Base-by-base conservation (phyloP, 2,113 vertebrate species). In the Bufo bufo region DNA sequence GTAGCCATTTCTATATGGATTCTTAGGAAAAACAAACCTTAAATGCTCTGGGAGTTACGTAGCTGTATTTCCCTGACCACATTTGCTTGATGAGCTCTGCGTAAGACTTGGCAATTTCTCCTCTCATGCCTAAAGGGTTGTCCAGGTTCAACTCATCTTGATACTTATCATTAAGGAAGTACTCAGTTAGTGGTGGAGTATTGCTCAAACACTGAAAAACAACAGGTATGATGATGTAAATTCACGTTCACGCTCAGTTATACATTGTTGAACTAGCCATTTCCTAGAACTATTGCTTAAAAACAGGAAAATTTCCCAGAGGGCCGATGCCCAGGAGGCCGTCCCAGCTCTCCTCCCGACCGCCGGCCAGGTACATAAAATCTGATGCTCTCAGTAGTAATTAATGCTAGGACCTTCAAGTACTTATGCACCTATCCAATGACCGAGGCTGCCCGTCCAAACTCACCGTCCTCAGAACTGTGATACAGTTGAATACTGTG, bases 71-170 rank as follows among this genome's bases (percentile, higher is more conserved):
- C 89, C 97, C 97, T 65, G 96, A 97, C 98, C 98, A 99, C 94
- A 99, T 96, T 87, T 99, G 98, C 91, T 99, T 99, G 92, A 96
- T 97, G 50, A 99, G 94, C 89, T 99, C 98, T 0, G 98, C 97
- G 0, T 99, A 99, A 87, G 96, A 96, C 91, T 96, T 97, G 90
- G 98, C 98, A 86, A 99, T 99, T 96, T 99, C 98, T 63, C 98
- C 98, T 93, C 98, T 94, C 98, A 99, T 99, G 90, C 98, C 98
- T 92, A 99, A 94, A 16, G 98, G 98, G 96, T 99, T 99, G 94
- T 99, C 98, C 93, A 97, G 96, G 74, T 99, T 99, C 92, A 99
- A 92, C 92, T 99, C 98, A 84, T 97, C 97, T 90, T 96, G 96
- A 92, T 98, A 98, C 90, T 98, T 97, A 93, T 99, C 97, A 94